Base-by-base conservation (phyloP, 2,888 invertebrate genomes). In the Drosophila meridiana region DNA sequence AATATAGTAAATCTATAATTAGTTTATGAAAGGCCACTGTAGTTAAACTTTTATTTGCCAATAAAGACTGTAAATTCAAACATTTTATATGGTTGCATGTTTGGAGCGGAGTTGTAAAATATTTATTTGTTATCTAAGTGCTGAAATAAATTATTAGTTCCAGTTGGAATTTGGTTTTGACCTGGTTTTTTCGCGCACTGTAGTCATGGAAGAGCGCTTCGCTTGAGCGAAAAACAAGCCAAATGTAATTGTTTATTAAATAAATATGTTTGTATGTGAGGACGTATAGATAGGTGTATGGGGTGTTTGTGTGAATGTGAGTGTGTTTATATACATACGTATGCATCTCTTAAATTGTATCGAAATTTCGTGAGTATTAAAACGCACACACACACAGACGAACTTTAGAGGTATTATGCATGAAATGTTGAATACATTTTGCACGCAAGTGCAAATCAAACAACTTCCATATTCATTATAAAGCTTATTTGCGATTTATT, bases 201-300 rank as follows among this genome's bases (percentile, higher is more conserved):
- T 68, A 78, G 84, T 84, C 89, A 85, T 82, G 85, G 75, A 66
- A 72, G 75, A 89, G 70, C 60, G 87, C 72, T n/a, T 69, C 38
- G 30, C 42, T 60, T 26, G 42, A 40, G 63, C 58, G 67, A 79
- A 70, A 80, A 82, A 52, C 56, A 65, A 58, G 65, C 48, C 59
- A 70, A 70, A 63, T 69, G 65, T 71, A 73, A 74, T 68, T 73
- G 68, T 71, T 69, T 45, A 30, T 55, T 73, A 62, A 62, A 30
- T 72, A 79, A 52, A 59, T 30, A 48, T 43, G 55, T 59, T 26
- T 47, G 47, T 30, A 45, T 52, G 47, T 64, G 64, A 42, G 42
- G 48, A 36, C 14, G 32, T 26, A 30, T 50, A 14, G 13, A 32
- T 32, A n/a, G 1, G 0, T 28, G 20, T 5, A 20, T 50, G 50